Percentiles rank a stretch among this genome's conserved stretches.
Evolutionary conservation across 2,113 vertebrate species (phyloP).

Genomic region (Corythornis vintsioides): DNA sequence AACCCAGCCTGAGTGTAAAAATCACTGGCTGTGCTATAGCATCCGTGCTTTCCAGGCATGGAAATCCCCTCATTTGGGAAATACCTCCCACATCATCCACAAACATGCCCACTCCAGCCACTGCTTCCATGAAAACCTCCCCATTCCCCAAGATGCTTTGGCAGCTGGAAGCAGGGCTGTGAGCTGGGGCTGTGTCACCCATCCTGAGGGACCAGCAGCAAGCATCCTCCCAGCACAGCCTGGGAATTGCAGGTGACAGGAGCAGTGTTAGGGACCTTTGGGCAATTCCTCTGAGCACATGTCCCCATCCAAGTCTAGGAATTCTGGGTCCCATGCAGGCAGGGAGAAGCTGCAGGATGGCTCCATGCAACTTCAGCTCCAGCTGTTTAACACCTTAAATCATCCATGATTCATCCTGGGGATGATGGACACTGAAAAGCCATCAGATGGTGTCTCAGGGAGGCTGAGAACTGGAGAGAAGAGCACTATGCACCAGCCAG

Average conservation of each 20-base stretch:
- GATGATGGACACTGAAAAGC: background rate
- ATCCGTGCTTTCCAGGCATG: background rate
- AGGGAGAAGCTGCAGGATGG: background rate
- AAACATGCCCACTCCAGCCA: rapidly evolving
- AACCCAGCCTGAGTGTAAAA: background rate
- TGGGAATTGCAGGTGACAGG: rapidly evolving
- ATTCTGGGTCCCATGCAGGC: background rate
- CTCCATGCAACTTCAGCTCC: background rate
- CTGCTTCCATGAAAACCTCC: background rate
- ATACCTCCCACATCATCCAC: background rate
- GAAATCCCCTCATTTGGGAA: background rate
- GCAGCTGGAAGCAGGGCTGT: background rate
- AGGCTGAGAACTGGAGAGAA: background rate
- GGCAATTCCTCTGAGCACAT: background rate
- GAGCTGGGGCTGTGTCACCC: background rate
- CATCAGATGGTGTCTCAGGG: background rate
- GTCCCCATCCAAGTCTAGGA: background rate
- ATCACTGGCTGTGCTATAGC: background rate
- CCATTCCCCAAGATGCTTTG: background rate
- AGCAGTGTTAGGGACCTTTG: background rate
- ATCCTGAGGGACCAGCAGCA: background rate
- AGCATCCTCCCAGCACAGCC: background rate
- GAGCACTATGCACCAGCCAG: background rate
- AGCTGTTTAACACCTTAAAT: background rate
- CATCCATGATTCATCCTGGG: background rate